A percentile compares a stretch with the other conserved stretches of the same genome.
These are phyloP conservation scores for Vanacampus margaritifer DNA, from an alignment of 2,113 vertebrate species.

Conservation along the genomic window DNA sequence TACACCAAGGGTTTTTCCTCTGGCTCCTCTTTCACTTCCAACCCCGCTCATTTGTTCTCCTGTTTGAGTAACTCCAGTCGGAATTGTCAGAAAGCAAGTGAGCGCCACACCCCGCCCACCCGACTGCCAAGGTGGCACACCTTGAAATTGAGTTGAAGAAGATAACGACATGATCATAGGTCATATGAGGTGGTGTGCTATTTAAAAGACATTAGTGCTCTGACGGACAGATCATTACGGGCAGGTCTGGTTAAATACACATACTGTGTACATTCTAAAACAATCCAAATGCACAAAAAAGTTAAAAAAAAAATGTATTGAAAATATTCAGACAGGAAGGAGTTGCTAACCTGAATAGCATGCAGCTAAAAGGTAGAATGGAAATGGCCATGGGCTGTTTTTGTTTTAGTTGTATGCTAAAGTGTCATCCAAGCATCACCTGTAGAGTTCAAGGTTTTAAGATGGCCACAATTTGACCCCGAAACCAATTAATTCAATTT, in stretches of 20 bases:
- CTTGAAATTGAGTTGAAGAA: conserved; percentile 3
- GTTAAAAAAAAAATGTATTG: not conserved
- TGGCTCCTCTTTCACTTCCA: not conserved
- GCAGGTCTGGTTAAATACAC: not conserved
- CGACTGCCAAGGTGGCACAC: conserved; percentile 9
- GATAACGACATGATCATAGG: conserved; percentile 4
- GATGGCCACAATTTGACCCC: too few species aligned
- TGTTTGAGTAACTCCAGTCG: not conserved
- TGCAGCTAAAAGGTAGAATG: too few species aligned
- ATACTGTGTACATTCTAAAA: too few species aligned
- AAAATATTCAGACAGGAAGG: too few species aligned
- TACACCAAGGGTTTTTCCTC: not conserved
- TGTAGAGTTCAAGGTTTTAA: too few species aligned
- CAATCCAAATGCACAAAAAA: too few species aligned
- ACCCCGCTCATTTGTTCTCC: not conserved
- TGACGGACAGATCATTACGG: not conserved
- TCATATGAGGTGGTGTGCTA: not conserved
- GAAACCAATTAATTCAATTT: too few species aligned
- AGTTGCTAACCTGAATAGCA: too few species aligned
- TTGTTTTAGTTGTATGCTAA: too few species aligned
- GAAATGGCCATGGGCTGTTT: too few species aligned
- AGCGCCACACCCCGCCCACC: conserved; percentile 17
- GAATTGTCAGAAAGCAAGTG: not conserved
- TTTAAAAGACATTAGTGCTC: not conserved
- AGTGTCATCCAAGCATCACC: too few species aligned